phyloP scores from a whole-genome alignment of 2,113 vertebrate genomes.

The Reinhardtius hippoglossoides region DNA sequence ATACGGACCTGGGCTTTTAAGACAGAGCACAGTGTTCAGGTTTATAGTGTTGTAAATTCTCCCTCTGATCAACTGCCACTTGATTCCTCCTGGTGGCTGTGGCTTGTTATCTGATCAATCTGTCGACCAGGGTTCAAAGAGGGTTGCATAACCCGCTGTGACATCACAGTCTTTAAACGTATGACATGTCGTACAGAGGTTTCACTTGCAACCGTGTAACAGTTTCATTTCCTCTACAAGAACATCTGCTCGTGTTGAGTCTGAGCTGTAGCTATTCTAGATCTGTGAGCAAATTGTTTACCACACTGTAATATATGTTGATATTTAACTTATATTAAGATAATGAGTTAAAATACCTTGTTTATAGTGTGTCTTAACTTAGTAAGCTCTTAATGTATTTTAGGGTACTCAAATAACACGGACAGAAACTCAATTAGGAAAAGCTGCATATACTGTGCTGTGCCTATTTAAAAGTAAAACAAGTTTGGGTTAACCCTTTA shows the following conservation, averaged over 20 bases:
- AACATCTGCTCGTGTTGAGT: neutral
- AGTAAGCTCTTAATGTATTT: too few species aligned
- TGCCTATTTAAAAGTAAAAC: too few species aligned
- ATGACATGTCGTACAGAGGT: neutral
- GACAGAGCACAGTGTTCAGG: constrained; percentile 7
- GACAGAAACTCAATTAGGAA: too few species aligned
- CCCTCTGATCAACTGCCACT: constrained; percentile 10
- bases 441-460: too few species aligned
- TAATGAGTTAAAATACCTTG: too few species aligned
- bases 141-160: constrained; percentile 46
- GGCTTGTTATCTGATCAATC: constrained; percentile 26
- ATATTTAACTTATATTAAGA: too few species aligned
- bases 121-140: constrained; percentile 40
- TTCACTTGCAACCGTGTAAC: too few species aligned
- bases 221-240: neutral
- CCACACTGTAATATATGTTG: too few species aligned
- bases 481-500: too few species aligned
- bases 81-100: neutral
- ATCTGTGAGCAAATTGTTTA: too few species aligned
- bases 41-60: constrained; percentile 33
- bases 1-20: constrained; percentile 24
- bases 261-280: neutral
- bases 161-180: constrained; percentile 28
- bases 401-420: too few species aligned
- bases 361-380: too few species aligned